These are phyloP conservation scores for Calameuta idolon DNA, from an alignment of 2,888 invertebrate species.

Conservation along the genomic window DNA sequence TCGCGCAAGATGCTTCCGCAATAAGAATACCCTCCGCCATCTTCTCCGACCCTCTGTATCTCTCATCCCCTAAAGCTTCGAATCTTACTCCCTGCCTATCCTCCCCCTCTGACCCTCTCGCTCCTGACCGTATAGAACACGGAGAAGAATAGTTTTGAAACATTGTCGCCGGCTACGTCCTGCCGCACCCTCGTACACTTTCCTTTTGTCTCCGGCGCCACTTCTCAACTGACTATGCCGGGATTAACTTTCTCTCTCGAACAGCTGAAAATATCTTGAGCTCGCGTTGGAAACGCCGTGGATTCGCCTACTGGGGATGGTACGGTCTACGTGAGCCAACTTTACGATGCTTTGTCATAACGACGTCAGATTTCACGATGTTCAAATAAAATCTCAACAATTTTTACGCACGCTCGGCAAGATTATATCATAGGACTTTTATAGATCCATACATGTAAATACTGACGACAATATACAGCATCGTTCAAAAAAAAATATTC, in stretches of 20 bases:
- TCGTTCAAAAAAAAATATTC: too few relatives aligned
- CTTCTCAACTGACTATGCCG: conserved; percentile 38
- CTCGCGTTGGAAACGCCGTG: too few relatives aligned
- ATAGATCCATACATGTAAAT: neutral
- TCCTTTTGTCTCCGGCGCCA: conserved; percentile 26
- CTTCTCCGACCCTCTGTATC: conserved; percentile 33
- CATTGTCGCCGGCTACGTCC: conserved; percentile 24
- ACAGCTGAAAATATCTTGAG: conserved; percentile 12
- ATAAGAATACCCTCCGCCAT: conserved; percentile 34
- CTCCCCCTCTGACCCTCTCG: conserved; percentile 4
- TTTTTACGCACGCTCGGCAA: neutral
- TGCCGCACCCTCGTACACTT: conserved; percentile 7
- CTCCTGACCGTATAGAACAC: conserved; percentile 12
- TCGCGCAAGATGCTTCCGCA: conserved; percentile 46
- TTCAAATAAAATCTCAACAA: neutral
- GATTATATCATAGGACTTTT: neutral
- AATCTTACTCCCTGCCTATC: conserved; percentile 15
- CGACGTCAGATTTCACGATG: neutral
- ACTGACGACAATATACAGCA: neutral
- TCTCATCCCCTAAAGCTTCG: conserved; percentile 20
- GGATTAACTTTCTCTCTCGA: conserved; percentile 26
- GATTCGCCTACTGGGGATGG: too few relatives aligned
- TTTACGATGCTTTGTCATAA: neutral
- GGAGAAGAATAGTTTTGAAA: conserved; percentile 37
- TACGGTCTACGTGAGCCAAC: neutral